Conservation (phyloP, 1,140 invertebrate genomes). For the Rhagoletis zephyria region DNA sequence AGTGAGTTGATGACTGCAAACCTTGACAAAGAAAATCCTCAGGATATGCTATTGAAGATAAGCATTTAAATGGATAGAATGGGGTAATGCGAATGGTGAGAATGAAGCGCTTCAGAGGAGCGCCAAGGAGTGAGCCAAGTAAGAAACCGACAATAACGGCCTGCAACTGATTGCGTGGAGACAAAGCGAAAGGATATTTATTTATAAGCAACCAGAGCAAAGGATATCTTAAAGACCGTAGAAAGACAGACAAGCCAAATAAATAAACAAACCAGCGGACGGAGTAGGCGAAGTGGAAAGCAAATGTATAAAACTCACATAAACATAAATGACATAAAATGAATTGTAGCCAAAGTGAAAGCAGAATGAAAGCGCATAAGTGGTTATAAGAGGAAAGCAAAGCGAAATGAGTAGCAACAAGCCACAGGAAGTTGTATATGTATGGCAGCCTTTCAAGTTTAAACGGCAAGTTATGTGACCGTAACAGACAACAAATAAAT, state of each 20-base stretch:
- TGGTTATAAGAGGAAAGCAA: background rate
- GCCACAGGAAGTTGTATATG: background rate
- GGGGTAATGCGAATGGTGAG: background rate
- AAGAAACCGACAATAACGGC: conserved; percentile 13
- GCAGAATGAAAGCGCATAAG: background rate
- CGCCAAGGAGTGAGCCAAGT: background rate
- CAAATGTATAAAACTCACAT: background rate
- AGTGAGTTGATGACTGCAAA: background rate
- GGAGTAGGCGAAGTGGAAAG: background rate
- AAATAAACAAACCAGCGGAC: conserved; percentile 35
- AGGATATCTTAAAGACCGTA: background rate
- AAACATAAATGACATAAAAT: background rate
- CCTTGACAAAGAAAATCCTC: conserved; percentile 30
- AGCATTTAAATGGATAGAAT: conserved; percentile 35
- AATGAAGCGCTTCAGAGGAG: background rate
- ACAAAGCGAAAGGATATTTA: conserved; percentile 40
- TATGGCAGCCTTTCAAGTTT: background rate
- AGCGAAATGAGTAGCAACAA: background rate
- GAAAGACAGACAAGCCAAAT: conserved; percentile 7
- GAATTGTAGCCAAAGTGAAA: conserved; percentile 10
- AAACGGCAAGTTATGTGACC: conserved; percentile 14
- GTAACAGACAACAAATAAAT: conserved; percentile 41
- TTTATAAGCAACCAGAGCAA: background rate
- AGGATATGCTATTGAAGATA: background rate
- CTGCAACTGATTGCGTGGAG: conserved; percentile 13